phyloP scores from a whole-genome alignment of 2,797 vertebrate genomes.

The Anas flavirostris region DNA sequence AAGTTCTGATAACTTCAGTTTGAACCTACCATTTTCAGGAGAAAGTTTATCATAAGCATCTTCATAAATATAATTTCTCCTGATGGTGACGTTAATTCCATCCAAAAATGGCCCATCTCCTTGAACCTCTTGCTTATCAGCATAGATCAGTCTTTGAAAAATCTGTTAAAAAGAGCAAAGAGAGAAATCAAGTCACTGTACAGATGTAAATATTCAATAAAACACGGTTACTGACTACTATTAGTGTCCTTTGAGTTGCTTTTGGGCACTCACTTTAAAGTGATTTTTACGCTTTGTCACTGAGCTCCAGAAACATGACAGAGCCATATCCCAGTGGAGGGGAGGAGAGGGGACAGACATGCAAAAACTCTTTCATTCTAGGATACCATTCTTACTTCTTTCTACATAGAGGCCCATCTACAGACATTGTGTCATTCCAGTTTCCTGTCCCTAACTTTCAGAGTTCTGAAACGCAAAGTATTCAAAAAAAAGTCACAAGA shows the following conservation, averaged over 20 bases:
- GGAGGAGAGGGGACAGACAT: neutral
- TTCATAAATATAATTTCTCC: constrained; percentile 99
- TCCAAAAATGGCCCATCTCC: constrained; percentile 95
- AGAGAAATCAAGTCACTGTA: neutral
- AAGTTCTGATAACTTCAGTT: neutral
- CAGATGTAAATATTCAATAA: neutral
- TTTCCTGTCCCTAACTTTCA: neutral
- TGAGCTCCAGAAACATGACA: neutral
- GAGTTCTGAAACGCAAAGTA: neutral
- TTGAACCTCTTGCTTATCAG: constrained; percentile 97
- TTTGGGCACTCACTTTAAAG: neutral
- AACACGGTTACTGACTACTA: neutral
- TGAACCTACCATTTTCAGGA: constrained; percentile 92
- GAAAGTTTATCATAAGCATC: constrained; percentile 99
- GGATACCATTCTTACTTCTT: neutral
- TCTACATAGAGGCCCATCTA: neutral
- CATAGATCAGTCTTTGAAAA: constrained; percentile 97
- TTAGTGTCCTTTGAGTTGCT: neutral
- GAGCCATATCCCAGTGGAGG: neutral
- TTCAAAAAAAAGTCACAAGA: neutral
- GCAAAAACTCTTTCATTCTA: neutral
- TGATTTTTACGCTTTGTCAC: neutral
- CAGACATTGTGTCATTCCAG: neutral
- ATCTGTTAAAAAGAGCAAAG: constrained; percentile 80
- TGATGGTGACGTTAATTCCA: constrained; percentile 96